Evolutionary conservation across 2,113 vertebrate genomes (phyloP).

Genomic region (Prietella phreatophila): DNA sequence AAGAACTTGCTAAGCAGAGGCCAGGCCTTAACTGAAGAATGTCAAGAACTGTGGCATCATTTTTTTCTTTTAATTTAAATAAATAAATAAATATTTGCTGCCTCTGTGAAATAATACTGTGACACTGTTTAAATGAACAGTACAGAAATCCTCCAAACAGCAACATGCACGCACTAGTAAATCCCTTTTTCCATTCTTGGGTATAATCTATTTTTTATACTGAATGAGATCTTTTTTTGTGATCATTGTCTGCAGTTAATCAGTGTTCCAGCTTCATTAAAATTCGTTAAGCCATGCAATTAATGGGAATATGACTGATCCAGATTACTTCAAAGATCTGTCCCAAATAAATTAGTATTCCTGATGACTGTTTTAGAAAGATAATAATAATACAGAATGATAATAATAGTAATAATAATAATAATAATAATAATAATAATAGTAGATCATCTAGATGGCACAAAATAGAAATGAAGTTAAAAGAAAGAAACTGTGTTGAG

Average conservation of each 20-base stretch:
- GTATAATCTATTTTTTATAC: not conserved
- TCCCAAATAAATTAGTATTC: not conserved
- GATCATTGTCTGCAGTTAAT: not conserved
- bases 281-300: not conserved
- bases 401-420: too few species aligned
- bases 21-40: not conserved
- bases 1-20: not conserved
- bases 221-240: not conserved
- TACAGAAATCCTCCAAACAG: not conserved
- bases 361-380: not conserved
- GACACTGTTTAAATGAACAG: not conserved
- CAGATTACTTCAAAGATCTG: not conserved
- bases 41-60: not conserved
- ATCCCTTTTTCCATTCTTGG: not conserved
- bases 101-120: not conserved
- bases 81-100: not conserved
- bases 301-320: not conserved
- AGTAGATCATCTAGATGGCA: not conserved
- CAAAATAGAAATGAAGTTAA: not conserved
- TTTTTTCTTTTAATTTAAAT: not conserved
- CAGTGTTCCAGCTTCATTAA: conserved; percentile 1
- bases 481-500: not conserved
- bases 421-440: too few species aligned
- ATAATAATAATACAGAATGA: not conserved
- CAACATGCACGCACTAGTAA: too few species aligned